Conservation (phyloP, 2,797 vertebrate genomes). For the Nasua narica region DNA sequence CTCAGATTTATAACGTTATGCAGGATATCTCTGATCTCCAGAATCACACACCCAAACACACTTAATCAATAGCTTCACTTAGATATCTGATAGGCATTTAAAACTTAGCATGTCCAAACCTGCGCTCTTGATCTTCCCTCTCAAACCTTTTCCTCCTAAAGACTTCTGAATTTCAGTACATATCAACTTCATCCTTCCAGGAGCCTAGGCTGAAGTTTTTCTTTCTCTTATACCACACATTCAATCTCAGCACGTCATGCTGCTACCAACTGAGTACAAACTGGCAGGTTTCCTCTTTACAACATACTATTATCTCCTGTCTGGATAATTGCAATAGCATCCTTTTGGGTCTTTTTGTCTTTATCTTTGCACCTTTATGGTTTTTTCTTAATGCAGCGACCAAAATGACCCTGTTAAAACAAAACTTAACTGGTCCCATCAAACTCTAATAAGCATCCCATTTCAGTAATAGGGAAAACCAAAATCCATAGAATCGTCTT, state of each 20-base stretch:
- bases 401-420: not conserved
- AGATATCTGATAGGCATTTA: not conserved
- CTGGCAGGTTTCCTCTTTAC: not conserved
- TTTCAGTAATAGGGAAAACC: not conserved
- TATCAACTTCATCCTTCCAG: not conserved
- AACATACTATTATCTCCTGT: not conserved
- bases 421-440: not conserved
- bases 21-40: not conserved
- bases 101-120: not conserved
- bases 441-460: not conserved
- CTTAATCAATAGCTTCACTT: not conserved
- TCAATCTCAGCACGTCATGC: not conserved
- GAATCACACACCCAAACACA: not conserved
- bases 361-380: not conserved
- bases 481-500: not conserved
- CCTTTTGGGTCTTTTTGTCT: not conserved
- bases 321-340: not conserved
- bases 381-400: not conserved
- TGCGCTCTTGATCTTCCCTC: not conserved
- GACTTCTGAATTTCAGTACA: not conserved
- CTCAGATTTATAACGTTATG: not conserved
- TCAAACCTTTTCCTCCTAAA: not conserved
- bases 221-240: not conserved
- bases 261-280: not conserved
- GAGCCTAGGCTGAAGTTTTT: not conserved